These are phyloP conservation scores for Acleris emargana DNA, from an alignment of 2,888 invertebrate genomes.

Conservation along the genomic window DNA sequence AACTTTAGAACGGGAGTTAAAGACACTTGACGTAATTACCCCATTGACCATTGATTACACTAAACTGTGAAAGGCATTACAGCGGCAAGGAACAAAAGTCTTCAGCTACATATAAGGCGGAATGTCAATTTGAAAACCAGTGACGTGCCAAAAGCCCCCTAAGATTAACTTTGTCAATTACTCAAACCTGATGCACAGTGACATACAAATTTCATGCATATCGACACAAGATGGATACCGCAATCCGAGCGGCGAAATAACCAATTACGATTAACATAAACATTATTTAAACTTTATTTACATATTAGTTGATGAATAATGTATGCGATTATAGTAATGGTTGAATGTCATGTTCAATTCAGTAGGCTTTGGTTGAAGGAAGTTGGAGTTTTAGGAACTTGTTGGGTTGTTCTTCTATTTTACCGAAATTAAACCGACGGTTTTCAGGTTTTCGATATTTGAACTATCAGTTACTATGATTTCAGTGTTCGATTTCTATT, in stretches of 20 bases:
- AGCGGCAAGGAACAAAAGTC: no score
- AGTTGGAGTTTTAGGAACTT: background rate
- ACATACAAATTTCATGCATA: slow-evolving; percentile 55
- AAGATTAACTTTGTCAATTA: slow-evolving; percentile 15
- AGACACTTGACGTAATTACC: no score
- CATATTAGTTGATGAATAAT: slow-evolving; percentile 77
- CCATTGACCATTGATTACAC: no score
- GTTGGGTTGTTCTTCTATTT: no score
- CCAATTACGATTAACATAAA: slow-evolving; percentile 82
- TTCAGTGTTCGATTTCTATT: no score
- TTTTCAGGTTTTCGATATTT: no score
- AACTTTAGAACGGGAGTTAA: no score
- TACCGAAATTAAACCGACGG: no score
- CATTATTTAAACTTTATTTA: slow-evolving; percentile 77
- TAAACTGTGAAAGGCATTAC: no score
- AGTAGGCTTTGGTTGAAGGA: slow-evolving; percentile 13
- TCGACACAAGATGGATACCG: slow-evolving; percentile 60
- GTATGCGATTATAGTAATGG: slow-evolving; percentile 49
- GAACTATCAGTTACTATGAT: no score
- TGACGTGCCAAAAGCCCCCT: background rate
- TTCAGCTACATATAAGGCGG: no score
- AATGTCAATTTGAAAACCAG: background rate
- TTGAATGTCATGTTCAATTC: slow-evolving; percentile 11
- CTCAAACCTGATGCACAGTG: slow-evolving; percentile 7
- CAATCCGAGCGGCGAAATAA: slow-evolving; percentile 76